Evolutionary conservation across 2,113 vertebrate species (phyloP).

Genomic region (Opisthocomus hoazin): DNA sequence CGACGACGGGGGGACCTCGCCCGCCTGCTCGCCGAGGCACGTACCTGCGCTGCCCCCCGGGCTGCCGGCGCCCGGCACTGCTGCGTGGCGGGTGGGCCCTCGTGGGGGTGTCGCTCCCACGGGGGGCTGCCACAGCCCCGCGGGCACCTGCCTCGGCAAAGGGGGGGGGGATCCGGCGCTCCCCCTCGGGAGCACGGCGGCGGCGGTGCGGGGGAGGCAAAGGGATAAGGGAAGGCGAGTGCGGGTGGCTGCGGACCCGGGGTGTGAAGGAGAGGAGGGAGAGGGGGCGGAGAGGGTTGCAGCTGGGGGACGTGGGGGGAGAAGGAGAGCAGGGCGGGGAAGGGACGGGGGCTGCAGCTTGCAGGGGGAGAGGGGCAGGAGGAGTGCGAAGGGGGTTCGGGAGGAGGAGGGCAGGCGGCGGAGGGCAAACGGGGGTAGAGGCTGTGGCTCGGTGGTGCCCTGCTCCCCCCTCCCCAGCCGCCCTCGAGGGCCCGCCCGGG

Average conservation of each 20-base stretch:
- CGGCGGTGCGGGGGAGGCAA: background rate
- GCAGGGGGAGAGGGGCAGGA: background rate
- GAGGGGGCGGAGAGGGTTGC: background rate
- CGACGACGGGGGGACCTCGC: background rate
- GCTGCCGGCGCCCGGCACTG: background rate
- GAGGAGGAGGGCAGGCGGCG: background rate
- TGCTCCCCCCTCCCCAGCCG: background rate
- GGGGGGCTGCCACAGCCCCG: rapidly evolving
- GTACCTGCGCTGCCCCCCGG: background rate
- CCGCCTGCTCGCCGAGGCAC: background rate
- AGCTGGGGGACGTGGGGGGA: background rate
- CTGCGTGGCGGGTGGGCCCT: too few species aligned
- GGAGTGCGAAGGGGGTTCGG: background rate
- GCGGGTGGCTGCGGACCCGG: background rate
- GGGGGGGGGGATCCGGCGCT: background rate
- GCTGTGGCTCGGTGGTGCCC: background rate
- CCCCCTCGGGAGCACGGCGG: background rate
- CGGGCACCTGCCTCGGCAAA: background rate
- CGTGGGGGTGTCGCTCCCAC: rapidly evolving
- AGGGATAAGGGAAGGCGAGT: background rate
- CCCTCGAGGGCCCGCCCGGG: background rate
- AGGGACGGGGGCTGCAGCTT: background rate
- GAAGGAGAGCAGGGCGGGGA: background rate
- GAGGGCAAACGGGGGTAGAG: background rate
- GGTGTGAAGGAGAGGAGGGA: background rate